A percentile compares a stretch with the other conserved stretches of the same genome.
These are phyloP conservation scores for Panthera uncia DNA, from an alignment of 2,113 vertebrate genomes.

Conservation along the genomic window DNA sequence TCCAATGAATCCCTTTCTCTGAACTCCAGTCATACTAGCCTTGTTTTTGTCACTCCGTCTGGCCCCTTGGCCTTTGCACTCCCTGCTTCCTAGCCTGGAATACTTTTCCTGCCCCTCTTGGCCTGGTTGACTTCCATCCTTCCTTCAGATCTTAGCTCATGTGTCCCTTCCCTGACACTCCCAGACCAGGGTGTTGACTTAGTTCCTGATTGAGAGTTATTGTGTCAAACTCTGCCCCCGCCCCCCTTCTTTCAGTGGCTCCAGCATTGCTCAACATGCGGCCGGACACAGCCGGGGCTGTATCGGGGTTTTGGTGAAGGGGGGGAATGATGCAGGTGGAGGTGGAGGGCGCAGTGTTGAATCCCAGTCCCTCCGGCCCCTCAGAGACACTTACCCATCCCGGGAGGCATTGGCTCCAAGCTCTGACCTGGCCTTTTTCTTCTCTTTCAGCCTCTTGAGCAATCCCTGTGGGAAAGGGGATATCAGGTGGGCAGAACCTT, in stretches of 20 bases:
- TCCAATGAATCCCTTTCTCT: not conserved
- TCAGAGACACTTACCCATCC: constrained; percentile 69
- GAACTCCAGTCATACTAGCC: not conserved
- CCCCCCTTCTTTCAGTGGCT: not conserved
- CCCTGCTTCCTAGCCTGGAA: not conserved
- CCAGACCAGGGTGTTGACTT: not conserved
- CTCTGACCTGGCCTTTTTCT: constrained; percentile 61
- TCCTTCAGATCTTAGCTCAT: not conserved
- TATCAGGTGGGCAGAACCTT: not conserved
- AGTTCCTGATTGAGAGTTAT: not conserved
- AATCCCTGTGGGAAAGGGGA: constrained; percentile 31
- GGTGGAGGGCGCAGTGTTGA: fast-evolving
- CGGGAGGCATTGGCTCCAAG: constrained; percentile 34
- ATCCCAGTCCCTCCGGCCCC: not conserved
- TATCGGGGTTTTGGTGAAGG: not conserved
- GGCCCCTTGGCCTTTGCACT: not conserved
- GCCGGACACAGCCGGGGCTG: not conserved
- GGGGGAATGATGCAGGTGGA: not conserved
- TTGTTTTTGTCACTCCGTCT: not conserved
- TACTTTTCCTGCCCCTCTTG: not conserved
- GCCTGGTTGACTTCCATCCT: not conserved
- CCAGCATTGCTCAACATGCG: not conserved
- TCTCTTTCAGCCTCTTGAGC: constrained; percentile 73
- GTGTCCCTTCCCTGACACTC: not conserved
- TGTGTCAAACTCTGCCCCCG: not conserved